Conservation (phyloP, 2,888 invertebrate genomes). For the Pyralis farinalis region DNA sequence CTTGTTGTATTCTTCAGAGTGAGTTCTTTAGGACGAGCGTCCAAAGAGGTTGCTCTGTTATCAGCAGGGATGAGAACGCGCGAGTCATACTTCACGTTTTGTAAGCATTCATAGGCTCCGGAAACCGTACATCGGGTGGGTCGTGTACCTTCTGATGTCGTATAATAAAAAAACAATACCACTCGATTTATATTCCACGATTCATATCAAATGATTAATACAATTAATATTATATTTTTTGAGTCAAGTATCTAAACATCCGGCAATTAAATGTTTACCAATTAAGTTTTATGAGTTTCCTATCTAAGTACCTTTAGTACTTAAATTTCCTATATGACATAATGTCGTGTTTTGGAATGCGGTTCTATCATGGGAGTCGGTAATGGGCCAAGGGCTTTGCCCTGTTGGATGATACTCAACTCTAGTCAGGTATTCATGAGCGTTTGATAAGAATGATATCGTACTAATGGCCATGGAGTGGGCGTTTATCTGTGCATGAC, state of each 20-base stretch:
- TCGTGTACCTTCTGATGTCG: too few species aligned
- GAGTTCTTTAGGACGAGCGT: too few species aligned
- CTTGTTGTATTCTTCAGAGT: too few species aligned
- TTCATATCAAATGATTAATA: slow-evolving; percentile 5
- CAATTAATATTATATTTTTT: not conserved
- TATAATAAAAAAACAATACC: too few species aligned
- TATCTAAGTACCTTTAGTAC: slow-evolving; percentile 7
- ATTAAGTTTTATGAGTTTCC: slow-evolving; percentile 20
- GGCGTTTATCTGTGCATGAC: slow-evolving; percentile 19
- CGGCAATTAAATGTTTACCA: slow-evolving; percentile 6
- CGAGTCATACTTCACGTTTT: too few species aligned
- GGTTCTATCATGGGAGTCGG: slow-evolving; percentile 20
- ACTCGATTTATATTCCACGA: slow-evolving; percentile 4
- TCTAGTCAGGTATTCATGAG: slow-evolving; percentile 30
- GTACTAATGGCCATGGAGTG: slow-evolving; percentile 22
- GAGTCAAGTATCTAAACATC: not conserved
- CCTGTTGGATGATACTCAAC: slow-evolving; percentile 30
- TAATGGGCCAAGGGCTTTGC: slow-evolving; percentile 48
- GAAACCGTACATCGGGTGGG: too few species aligned
- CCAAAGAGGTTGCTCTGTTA: too few species aligned
- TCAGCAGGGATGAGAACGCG: too few species aligned
- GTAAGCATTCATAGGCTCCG: too few species aligned
- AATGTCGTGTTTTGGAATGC: slow-evolving; percentile 31
- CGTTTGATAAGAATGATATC: slow-evolving; percentile 30
- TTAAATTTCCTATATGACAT: slow-evolving; percentile 26